Evolutionary conservation across 2,797 vertebrate genomes (phyloP), one percentile per base, ranked within the genome.

Genomic region (Rhincodon typus): DNA sequence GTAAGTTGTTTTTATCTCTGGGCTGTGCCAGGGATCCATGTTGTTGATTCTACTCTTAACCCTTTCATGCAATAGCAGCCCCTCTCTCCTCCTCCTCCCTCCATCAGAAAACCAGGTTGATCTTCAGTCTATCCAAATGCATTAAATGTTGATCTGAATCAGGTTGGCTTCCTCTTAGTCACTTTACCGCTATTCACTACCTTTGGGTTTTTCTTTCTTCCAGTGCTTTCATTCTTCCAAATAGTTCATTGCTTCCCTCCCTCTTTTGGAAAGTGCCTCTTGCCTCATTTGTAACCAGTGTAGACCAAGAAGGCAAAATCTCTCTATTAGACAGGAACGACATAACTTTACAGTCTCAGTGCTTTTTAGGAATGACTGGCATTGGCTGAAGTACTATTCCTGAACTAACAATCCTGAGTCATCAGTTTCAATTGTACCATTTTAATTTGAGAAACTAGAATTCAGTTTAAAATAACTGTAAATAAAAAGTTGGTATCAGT

Each of bases 1-100:
- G 1, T 96, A 96, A 38, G 96, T 96, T 94, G 96, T 96, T 57
- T 96, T 74, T 0, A 0, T 96, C 96, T 96, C 96, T 96, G 23
- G 96, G 96, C 46, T 62, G 96, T 86, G 95, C 1, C 90, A 96
- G 96, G 96, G 69, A 90, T n/a, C 87, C 1, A n/a, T 72, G 27
- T 38, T 50, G 42, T 38, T 50, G n/a, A 0, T 38, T 67, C n/a
- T 87, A 50, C 62, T 25, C n/a, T 62, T 87, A 77, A 90, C 84
- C 46, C 19, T 17, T n/a, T 72, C 27, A 7, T n/a, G 3, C 5
- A 21, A 23, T 38, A 67, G 66, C 70, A 70, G 10, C 19, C n/a
- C 34, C 27, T 25, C 1, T 23, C 7, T 34, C 72, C 3, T 66
- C 15, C 7, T 12, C 30, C 13, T 66, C 3, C 10, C 50, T 72